These are phyloP conservation scores for Alitta virens DNA, from an alignment of 2,888 invertebrate species.

Conservation along the genomic window DNA sequence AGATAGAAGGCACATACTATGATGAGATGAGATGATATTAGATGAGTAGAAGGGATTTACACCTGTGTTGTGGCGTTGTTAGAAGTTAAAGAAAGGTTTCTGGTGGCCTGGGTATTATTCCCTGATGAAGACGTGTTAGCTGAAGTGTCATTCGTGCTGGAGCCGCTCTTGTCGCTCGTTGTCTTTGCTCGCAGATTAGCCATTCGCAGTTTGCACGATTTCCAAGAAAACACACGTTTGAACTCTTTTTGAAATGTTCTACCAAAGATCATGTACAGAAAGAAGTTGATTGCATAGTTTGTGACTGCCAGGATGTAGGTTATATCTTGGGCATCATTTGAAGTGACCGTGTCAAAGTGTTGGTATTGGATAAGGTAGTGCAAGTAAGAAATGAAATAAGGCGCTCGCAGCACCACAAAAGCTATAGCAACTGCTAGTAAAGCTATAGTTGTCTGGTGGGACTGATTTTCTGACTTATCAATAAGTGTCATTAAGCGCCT, in stretches of 20 bases:
- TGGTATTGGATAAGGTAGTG: slow-evolving; percentile 1
- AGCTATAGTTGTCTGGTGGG: slow-evolving; percentile 1
- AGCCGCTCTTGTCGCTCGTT: too few species aligned
- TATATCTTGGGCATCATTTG: slow-evolving; percentile 1
- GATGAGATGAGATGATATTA: too few species aligned
- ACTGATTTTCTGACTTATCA: background rate
- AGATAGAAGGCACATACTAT: too few species aligned
- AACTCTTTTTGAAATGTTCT: slow-evolving; percentile 5
- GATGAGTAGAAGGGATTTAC: too few species aligned
- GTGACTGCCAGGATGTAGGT: slow-evolving; percentile 7
- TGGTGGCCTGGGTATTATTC: too few species aligned
- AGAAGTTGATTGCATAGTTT: slow-evolving; percentile 11
- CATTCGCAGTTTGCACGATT: too few species aligned
- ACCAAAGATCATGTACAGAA: slow-evolving; percentile 1
- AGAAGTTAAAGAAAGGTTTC: too few species aligned
- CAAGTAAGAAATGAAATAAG: slow-evolving; percentile 3
- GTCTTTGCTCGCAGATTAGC: too few species aligned
- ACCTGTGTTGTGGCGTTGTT: too few species aligned
- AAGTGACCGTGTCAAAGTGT: background rate
- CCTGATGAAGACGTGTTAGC: too few species aligned
- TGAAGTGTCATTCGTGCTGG: too few species aligned
- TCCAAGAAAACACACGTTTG: too few species aligned
- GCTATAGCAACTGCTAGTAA: slow-evolving; percentile 6
- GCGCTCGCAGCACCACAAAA: slow-evolving; percentile 4
- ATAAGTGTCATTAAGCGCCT: background rate